phyloP scores from a whole-genome alignment of 2,888 invertebrate species.

The Danaus chrysippus region DNA sequence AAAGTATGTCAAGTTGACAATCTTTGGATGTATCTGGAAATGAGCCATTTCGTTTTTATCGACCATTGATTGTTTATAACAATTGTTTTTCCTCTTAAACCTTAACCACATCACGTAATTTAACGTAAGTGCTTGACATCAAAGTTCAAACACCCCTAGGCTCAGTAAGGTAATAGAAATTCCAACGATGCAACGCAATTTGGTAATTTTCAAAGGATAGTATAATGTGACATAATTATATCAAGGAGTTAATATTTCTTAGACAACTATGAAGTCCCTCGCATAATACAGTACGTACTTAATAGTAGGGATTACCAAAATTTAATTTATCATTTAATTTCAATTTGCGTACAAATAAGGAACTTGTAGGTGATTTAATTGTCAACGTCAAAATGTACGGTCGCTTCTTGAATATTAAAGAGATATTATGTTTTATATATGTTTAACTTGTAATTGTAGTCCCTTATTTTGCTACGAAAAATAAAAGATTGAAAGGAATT shows the following conservation, averaged over 20 bases:
- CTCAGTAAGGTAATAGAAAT: constrained; percentile 17
- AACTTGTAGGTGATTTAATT: constrained; percentile 18
- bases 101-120: constrained; percentile 24
- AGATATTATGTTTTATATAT: not conserved
- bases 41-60: constrained; percentile 4
- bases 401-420: constrained; percentile 17
- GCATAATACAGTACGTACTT: too few species aligned
- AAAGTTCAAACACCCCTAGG: constrained; percentile 18
- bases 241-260: too few species aligned
- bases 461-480: not conserved
- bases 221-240: too few species aligned
- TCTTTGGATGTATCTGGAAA: constrained; percentile 5
- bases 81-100: constrained; percentile 19
- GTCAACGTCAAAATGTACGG: constrained; percentile 11
- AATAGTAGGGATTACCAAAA: not conserved
- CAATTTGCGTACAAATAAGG: constrained; percentile 4
- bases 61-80: too few species aligned
- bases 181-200: too few species aligned
- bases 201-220: too few species aligned
- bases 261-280: too few species aligned
- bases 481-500: not conserved
- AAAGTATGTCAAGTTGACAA: constrained; percentile 9
- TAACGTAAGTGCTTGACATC: constrained; percentile 22
- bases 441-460: not conserved
- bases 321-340: not conserved